Percentiles rank a stretch among this genome's conserved stretches.
phyloP scores from a whole-genome alignment of 2,113 vertebrate species.

The Galemys pyrenaicus region DNA sequence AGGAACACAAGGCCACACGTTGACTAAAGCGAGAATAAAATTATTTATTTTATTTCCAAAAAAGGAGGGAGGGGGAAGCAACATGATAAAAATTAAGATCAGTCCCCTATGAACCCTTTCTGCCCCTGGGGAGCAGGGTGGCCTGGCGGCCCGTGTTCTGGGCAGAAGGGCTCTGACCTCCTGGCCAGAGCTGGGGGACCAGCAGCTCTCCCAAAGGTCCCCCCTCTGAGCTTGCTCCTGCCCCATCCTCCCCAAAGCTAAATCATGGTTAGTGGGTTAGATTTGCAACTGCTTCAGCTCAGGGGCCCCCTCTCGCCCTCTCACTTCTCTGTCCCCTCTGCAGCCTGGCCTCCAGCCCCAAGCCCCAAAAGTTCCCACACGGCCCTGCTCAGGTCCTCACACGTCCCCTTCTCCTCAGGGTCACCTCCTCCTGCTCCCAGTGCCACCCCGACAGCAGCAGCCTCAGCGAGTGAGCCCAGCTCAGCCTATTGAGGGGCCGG shows the following conservation, averaged over 20 bases:
- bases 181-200: neutral
- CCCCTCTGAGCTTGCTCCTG: neutral
- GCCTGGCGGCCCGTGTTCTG: neutral
- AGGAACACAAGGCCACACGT: neutral
- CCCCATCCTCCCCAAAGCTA: neutral
- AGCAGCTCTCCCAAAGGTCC: neutral
- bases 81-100: constrained; percentile 47
- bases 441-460: neutral
- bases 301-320: neutral
- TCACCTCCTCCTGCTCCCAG: neutral
- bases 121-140: neutral
- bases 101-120: neutral
- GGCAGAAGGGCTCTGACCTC: neutral
- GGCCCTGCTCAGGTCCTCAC: neutral
- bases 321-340: neutral
- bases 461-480: neutral
- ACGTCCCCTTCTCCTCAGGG: neutral
- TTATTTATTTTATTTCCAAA: constrained; percentile 68
- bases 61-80: constrained; percentile 38
- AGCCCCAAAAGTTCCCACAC: neutral
- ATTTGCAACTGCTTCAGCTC: neutral
- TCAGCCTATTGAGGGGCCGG: neutral
- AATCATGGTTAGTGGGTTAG: constrained; percentile 63
- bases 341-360: neutral
- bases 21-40: constrained; percentile 64